Base-by-base conservation (phyloP, 2,888 invertebrate species). In the Trachelus tabidus region DNA sequence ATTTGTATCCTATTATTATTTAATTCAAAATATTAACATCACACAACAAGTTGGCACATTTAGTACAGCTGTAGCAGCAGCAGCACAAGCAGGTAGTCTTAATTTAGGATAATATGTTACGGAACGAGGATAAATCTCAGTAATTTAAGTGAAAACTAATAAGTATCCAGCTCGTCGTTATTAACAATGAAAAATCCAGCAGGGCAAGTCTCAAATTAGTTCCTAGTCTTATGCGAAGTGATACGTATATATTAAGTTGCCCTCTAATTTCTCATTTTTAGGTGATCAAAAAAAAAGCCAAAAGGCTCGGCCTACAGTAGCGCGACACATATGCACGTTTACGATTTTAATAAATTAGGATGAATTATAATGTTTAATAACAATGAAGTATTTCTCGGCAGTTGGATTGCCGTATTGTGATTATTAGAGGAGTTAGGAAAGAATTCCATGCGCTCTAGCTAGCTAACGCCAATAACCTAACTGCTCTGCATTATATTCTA, bases 171-270 rank as follows among this genome's bases (percentile, higher is more conserved):
- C 40, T 6, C 12, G 30, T 76, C 73, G 35, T 69, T 77, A 11
- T 73, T 31, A 69, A 37, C 75, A 40, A 40, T 40, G 40, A 76
- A 74, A 79, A 73, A 76, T 76, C 76, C 79, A 76, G 76, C 74
- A 76, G 71, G 73, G 34, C 79, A 77, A 77, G 78, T 86, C 82
- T 82, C 76, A 86, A 86, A 89, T 90, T 90, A 87, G 88, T 89
- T 89, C 89, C 90, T 90, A 90, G 90, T 90, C 90, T 84, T 84
- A 81, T 85, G 82, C 83, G 80, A 86, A 85, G 90, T 89, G 90
- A 90, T 90, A 89, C 81, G 75, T 86, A 84, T 81, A 76, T 69
- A 77, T 76, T 84, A 78, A 83, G 40, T 40, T 40, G 40, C 40
- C 40, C 40, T 40, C 40, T 40, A 40, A 40, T 40, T 40, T 40